Evolutionary conservation across 2,888 invertebrate species (phyloP).

Genomic region (Fragum sueziense): DNA sequence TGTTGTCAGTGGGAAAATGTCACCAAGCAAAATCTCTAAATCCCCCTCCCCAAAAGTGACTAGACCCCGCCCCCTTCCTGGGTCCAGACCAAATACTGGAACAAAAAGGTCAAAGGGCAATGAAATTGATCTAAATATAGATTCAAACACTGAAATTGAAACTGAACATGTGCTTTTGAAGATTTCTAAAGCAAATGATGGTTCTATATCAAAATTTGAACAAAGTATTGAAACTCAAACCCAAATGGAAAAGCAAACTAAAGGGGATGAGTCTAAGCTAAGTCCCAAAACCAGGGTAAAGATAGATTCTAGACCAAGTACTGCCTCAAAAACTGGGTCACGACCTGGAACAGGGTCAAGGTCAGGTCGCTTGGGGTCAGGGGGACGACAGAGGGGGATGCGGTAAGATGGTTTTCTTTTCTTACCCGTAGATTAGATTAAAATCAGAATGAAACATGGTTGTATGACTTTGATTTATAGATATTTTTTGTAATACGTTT

Average conservation of each 20-base stretch:
- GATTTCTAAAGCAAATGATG: background rate
- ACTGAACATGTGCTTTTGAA: background rate
- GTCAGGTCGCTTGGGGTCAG: conserved; percentile 6
- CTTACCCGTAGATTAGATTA: background rate
- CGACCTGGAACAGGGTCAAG: conserved; percentile 33
- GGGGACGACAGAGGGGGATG: conserved; percentile 5
- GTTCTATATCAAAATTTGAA: background rate
- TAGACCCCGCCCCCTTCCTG: conserved; percentile 13
- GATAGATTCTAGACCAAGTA: conserved; percentile 22
- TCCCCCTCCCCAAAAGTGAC: background rate
- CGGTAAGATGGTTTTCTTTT: conserved; percentile 8
- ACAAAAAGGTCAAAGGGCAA: background rate
- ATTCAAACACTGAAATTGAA: background rate
- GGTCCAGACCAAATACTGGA: conserved; percentile 25
- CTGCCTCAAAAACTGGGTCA: conserved; percentile 23
- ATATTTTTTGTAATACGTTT: too few species aligned
- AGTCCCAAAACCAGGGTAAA: background rate
- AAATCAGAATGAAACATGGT: too few species aligned
- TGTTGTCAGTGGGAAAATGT: conserved; percentile 43
- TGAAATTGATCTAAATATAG: background rate
- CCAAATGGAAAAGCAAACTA: too few species aligned
- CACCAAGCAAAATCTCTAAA: conserved; percentile 22
- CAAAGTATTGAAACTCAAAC: too few species aligned
- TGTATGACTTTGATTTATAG: too few species aligned
- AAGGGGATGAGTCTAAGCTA: background rate